Base-by-base conservation (phyloP, 2,888 invertebrate species). In the Drosophila falleni region DNA sequence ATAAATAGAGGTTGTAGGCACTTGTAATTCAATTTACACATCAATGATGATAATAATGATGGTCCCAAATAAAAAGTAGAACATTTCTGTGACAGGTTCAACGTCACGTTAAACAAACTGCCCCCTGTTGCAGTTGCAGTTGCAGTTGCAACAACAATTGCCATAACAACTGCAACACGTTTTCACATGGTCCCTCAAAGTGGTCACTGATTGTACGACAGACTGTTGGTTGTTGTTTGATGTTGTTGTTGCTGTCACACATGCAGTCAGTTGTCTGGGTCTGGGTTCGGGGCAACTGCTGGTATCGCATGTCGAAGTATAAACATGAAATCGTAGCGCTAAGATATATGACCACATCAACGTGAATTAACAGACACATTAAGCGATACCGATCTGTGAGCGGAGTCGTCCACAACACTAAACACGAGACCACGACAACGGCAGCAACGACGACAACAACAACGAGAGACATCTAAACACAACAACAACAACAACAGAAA, bases 311-410 rank as follows among this genome's bases (percentile, higher is more conserved):
- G 84, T 89, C 84, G 69, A 61, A 65, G 85, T 64, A 81, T 26
- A 70, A 73, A 74, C 83, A 80, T 88, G 75, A 80, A 84, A 87
- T 89, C 88, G 86, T 64, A 80, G 81, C 78, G 83, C 64, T 50
- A 79, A 89, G 84, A 85, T 89, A 85, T 89, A 89, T 89, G 89
- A 84, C 85, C 87, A 85, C 84, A 85, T 85, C 84, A 86, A 88
- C 68, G 86, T 88, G 88, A 89, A 89, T 88, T 88, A 89, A 86
- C 88, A 88, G 86, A 78, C 86, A 86, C 88, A 82, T 87, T 80
- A 86, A 86, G 76, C 80, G 90, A 89, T 89, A 89, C 71, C 74
- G 76, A 87, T 87, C 89, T 81, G 65, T 63, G 44, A 75, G 66
- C 49, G 23, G 44, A 74, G 62, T 78, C 68, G 62, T 70, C 71